Evolutionary conservation across 2,888 invertebrate genomes (phyloP), one percentile per base, ranked within the genome.

Genomic region (Chrysotoxum bicinctum): DNA sequence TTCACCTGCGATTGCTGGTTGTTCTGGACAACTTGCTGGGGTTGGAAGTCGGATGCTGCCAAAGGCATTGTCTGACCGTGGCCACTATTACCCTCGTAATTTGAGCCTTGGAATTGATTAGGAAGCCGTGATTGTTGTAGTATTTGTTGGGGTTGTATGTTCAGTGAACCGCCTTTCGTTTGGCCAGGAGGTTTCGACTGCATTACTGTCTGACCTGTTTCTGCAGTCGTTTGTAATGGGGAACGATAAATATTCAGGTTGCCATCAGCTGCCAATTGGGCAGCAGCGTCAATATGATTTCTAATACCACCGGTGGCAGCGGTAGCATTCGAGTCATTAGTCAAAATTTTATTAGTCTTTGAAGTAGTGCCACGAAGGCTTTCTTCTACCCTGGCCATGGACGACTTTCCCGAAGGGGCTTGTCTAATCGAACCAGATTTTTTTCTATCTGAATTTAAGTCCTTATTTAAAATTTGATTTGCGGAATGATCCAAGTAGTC

Each of bases 401-500:
- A 56, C 19, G 77, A 84, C 87, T 48, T 82, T 69, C 68, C 89
- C 89, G 79, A 89, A 86, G 45, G n/a, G 3, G 21, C 48, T 48
- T 54, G 32, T 32, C 35, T 68, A 19, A 64, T 75, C 14, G 87
- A 68, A 52, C 78, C 79, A 0, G 70, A 86, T 79, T 76, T 88
- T 89, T 89, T 90, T 90, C 90, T 91, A 88, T 91, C 90, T 87
- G 90, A 90, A 48, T 89, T 90, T 72, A 89, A 89, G 75, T 89
- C 88, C 87, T 87, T 88, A 43, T 88, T 88, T 50, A 79, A 8
- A 16, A 48, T 45, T 86, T 88, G 64, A 77, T 93, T 91, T 76
- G 94, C 94, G 62, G 96, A 95, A 89, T 97, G 96, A 93, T 98
- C 98, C 89, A 97, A 93, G 92, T 97, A 98, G 92, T 98, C 98